phyloP scores from a whole-genome alignment of 2,888 invertebrate genomes.

The Syrphus vitripennis region DNA sequence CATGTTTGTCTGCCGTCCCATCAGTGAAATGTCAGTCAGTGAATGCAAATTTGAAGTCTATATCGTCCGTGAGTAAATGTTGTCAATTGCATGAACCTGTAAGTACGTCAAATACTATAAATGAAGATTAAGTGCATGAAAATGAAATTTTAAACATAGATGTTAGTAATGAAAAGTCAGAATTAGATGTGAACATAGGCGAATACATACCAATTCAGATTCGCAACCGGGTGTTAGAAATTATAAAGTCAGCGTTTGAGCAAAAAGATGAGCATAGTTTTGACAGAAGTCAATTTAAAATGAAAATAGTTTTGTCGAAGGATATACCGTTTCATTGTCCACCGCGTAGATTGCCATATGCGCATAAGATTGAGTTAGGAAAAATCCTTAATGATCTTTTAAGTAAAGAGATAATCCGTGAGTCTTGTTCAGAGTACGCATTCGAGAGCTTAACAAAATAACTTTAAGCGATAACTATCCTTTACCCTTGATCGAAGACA shows the following conservation, averaged over 20 bases:
- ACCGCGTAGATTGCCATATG: slow-evolving; percentile 39
- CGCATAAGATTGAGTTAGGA: slow-evolving; percentile 34
- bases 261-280: not conserved
- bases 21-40: not conserved
- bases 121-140: slow-evolving; percentile 5
- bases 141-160: slow-evolving; percentile 48
- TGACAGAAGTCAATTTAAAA: slow-evolving; percentile 11
- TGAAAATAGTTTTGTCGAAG: slow-evolving; percentile 38
- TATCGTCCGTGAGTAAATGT: slow-evolving; percentile 7
- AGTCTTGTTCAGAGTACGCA: slow-evolving; percentile 43
- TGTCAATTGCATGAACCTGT: slow-evolving; percentile 8
- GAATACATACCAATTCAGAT: not conserved
- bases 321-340: slow-evolving; percentile 49
- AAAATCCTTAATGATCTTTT: slow-evolving; percentile 37
- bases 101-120: slow-evolving; percentile 23
- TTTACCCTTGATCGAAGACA: slow-evolving; percentile 46
- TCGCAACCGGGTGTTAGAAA: not conserved
- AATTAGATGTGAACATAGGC: slow-evolving; percentile 32
- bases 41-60: not conserved
- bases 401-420: slow-evolving; percentile 2
- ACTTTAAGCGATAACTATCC: too few species aligned
- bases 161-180: not conserved
- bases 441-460: too few species aligned
- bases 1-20: not conserved
- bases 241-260: slow-evolving; percentile 22